Conservation (phyloP, 2,113 vertebrate genomes). For the Pithys albifrons region DNA sequence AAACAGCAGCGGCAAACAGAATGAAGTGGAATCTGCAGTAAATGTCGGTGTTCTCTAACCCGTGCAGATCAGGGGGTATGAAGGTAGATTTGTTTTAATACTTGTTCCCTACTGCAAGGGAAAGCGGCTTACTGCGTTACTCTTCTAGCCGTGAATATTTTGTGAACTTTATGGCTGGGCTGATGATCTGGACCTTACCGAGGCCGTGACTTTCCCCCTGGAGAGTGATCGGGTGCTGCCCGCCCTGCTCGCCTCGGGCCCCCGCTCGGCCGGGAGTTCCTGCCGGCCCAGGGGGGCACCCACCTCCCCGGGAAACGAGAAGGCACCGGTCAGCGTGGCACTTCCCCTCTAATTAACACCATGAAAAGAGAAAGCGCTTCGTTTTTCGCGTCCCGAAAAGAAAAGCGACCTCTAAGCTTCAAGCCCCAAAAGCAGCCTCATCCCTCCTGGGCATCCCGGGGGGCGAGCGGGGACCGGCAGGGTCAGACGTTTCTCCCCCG, state of each 20-base stretch:
- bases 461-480: background rate
- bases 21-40: background rate
- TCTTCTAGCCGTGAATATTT: background rate
- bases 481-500: background rate
- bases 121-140: background rate
- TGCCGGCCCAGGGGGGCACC: background rate
- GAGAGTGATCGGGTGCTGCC: background rate
- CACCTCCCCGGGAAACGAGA: background rate
- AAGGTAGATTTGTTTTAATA: conserved; percentile 11
- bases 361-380: background rate
- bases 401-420: background rate
- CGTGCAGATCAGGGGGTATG: background rate
- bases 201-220: background rate
- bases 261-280: background rate
- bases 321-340: background rate
- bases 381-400: background rate
- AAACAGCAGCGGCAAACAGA: background rate
- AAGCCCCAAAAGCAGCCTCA: background rate
- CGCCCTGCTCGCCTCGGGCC: background rate
- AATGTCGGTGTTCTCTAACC: background rate
- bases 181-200: background rate
- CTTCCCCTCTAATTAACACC: background rate
- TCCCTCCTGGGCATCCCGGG: background rate
- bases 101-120: background rate
- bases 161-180: background rate